A percentile compares a stretch with the other conserved stretches of the same genome.
These are phyloP conservation scores for Empidonax traillii DNA, from an alignment of 2,113 vertebrate genomes.

Conservation along the genomic window DNA sequence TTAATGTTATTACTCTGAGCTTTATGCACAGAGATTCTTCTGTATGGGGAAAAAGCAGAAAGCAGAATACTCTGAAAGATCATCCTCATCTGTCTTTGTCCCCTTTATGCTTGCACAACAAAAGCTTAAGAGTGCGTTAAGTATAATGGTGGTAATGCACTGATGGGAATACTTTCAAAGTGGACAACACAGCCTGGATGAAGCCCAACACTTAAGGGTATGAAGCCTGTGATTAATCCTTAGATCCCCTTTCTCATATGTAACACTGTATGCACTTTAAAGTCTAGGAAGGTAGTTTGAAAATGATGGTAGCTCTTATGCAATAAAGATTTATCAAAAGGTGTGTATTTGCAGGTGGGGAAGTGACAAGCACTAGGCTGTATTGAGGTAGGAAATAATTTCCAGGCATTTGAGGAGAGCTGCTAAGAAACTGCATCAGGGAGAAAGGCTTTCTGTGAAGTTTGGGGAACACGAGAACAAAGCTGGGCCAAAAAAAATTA, in stretches of 20 bases:
- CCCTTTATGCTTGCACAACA: constrained; percentile 62
- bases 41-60: background rate
- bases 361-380: background rate
- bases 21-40: background rate
- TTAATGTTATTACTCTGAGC: background rate
- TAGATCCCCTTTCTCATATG: background rate
- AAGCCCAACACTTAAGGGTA: constrained; percentile 48
- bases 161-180: constrained; percentile 61
- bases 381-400: background rate
- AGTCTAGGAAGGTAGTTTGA: background rate
- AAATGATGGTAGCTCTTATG: background rate
- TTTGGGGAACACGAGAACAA: background rate
- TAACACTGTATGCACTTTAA: background rate
- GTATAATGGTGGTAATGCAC: constrained; percentile 60
- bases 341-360: background rate
- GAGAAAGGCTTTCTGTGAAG: background rate
- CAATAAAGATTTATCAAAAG: background rate
- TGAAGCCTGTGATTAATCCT: constrained; percentile 50
- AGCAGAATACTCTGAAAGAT: background rate
- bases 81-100: background rate
- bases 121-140: constrained; percentile 44
- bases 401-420: background rate
- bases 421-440: background rate
- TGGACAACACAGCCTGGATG: constrained; percentile 41
- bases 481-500: background rate